Evolutionary conservation across 1,140 invertebrate species (phyloP).

Genomic region (Camponotus pennsylvanicus): DNA sequence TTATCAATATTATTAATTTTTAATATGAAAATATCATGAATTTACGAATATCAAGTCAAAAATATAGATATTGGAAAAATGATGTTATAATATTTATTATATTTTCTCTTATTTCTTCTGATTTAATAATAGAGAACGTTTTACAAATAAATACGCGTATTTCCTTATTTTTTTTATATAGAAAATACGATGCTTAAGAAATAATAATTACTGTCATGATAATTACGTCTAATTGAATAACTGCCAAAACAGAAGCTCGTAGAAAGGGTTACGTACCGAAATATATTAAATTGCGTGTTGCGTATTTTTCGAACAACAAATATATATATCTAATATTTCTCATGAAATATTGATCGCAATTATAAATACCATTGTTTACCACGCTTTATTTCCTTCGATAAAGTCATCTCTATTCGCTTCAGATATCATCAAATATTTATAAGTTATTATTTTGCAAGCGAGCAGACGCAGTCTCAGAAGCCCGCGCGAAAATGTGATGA

Average conservation of each 20-base stretch:
- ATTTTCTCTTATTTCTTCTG: neutral
- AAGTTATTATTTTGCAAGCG: neutral
- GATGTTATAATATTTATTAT: no score
- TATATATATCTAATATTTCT: neutral
- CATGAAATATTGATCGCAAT: neutral
- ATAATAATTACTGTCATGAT: neutral
- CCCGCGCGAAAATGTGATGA: neutral
- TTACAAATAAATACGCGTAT: conserved; percentile 17
- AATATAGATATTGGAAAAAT: neutral
- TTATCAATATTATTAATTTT: neutral
- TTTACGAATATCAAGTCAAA: neutral
- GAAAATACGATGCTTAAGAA: neutral
- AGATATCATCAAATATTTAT: neutral
- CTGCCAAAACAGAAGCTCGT: neutral
- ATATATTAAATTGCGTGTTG: neutral
- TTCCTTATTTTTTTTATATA: neutral
- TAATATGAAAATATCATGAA: neutral
- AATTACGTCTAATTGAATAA: neutral
- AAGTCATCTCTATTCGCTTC: neutral
- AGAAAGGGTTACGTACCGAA: neutral
- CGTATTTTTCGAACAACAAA: neutral
- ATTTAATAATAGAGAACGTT: neutral
- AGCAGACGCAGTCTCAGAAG: neutral
- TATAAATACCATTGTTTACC: neutral
- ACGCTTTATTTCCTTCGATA: neutral